phyloP scores from a whole-genome alignment of 2,888 invertebrate species.

The Hypercompe scribonia region DNA sequence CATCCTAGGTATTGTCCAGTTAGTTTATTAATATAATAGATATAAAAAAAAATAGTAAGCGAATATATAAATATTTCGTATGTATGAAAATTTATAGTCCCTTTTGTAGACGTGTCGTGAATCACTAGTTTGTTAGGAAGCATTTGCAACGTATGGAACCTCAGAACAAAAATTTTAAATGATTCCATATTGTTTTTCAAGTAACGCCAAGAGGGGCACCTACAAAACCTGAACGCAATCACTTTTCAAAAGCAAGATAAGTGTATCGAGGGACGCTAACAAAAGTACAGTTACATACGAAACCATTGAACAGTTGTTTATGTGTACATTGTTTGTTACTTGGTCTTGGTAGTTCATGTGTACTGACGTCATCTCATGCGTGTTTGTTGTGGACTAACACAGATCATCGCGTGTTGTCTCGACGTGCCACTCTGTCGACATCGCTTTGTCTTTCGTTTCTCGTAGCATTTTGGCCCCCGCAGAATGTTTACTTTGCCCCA shows the following conservation, averaged over 20 bases:
- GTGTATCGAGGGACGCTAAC: conserved; percentile 66
- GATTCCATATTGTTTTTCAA: conserved; percentile 78
- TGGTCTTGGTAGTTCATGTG: conserved; percentile 82
- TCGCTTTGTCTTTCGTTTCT: conserved; percentile 80
- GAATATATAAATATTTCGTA: too few relatives aligned
- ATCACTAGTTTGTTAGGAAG: conserved; percentile 15
- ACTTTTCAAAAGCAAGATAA: conserved; percentile 65
- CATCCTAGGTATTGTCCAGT: not conserved
- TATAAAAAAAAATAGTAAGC: too few relatives aligned
- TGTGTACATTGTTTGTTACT: conserved; percentile 72
- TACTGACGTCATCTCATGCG: conserved; percentile 77
- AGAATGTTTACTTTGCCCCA: conserved; percentile 74
- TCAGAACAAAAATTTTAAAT: conserved; percentile 50
- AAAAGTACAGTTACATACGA: conserved; percentile 68
- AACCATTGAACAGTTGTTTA: conserved; percentile 65
- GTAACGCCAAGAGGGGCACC: conserved; percentile 80
- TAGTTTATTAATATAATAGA: too few relatives aligned
- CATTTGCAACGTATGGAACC: conserved; percentile 14
- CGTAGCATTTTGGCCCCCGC: conserved; percentile 81
- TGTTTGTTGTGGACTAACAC: conserved; percentile 82
- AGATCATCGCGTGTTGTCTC: conserved; percentile 66
- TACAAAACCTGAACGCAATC: conserved; percentile 76
- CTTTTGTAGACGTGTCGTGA: not conserved
- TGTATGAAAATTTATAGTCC: too few relatives aligned
- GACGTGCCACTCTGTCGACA: conserved; percentile 74